Conservation (phyloP, 1,140 invertebrate species). For the Drosophila pectinifera region DNA sequence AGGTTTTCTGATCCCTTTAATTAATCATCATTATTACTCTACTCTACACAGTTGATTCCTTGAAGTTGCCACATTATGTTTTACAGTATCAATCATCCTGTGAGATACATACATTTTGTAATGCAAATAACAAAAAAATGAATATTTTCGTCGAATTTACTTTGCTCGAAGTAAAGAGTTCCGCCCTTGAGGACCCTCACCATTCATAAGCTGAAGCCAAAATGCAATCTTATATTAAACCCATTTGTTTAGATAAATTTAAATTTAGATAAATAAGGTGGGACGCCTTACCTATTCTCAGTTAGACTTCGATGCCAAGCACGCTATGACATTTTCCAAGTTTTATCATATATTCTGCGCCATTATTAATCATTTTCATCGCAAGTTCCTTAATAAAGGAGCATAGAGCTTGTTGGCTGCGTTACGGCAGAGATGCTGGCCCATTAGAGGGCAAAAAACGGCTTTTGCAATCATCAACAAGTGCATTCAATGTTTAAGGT, state of each 20-base stretch:
- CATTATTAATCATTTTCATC: neutral
- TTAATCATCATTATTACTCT: too few relatives aligned
- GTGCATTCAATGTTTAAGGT: slow-evolving; percentile 75
- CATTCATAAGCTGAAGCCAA: neutral
- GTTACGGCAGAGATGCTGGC: slow-evolving; percentile 58
- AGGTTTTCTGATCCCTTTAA: slow-evolving; percentile 2
- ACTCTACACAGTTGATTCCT: neutral
- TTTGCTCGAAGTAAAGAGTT: slow-evolving; percentile 6
- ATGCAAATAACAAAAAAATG: neutral
- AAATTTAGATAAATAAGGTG: neutral
- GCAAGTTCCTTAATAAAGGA: neutral
- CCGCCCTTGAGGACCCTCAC: neutral
- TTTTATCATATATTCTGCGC: neutral
- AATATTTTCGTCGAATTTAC: neutral
- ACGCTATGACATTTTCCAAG: neutral
- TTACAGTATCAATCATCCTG: neutral
- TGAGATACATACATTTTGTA: slow-evolving; percentile 7
- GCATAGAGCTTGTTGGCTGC: neutral
- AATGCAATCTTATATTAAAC: too few relatives aligned
- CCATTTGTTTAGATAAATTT: too few relatives aligned
- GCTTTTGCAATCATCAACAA: slow-evolving; percentile 43
- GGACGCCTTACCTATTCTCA: neutral
- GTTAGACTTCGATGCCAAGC: neutral
- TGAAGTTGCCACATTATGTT: slow-evolving; percentile 5
- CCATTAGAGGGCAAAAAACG: slow-evolving; percentile 56